These are phyloP conservation scores for Tor tambroides DNA, from an alignment of 2,113 vertebrate genomes.

Conservation along the genomic window DNA sequence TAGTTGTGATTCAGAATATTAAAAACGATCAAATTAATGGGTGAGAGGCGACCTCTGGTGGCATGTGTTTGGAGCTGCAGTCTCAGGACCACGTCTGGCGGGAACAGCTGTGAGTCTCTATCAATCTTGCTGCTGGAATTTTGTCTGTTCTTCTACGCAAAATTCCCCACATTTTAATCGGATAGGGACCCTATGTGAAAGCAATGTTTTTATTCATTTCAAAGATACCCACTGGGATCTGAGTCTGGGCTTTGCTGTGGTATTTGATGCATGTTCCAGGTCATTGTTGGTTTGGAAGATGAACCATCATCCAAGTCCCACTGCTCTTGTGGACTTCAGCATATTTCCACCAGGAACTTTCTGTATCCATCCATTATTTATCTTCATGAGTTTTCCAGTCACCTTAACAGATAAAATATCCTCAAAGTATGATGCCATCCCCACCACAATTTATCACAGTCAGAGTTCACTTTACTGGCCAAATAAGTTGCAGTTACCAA, in stretches of 20 bases:
- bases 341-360: background rate
- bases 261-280: background rate
- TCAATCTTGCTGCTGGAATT: background rate
- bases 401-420: background rate
- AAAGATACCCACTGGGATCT: background rate
- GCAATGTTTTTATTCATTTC: background rate
- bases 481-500: background rate
- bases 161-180: background rate
- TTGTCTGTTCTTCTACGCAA: background rate
- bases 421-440: background rate
- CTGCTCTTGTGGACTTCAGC: background rate
- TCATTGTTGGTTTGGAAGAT: background rate
- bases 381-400: background rate
- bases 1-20: too few relatives aligned
- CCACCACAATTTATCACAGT: background rate
- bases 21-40: too few relatives aligned
- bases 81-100: too few relatives aligned
- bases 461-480: background rate
- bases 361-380: background rate
- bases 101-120: too few relatives aligned
- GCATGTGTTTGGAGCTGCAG: too few relatives aligned
- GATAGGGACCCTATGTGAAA: background rate
- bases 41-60: too few relatives aligned
- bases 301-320: background rate
- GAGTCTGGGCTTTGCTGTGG: background rate